A percentile compares a stretch with the other conserved stretches of the same genome.
Conservation (phyloP, 2,797 vertebrate species). For the Chelonia mydas region DNA sequence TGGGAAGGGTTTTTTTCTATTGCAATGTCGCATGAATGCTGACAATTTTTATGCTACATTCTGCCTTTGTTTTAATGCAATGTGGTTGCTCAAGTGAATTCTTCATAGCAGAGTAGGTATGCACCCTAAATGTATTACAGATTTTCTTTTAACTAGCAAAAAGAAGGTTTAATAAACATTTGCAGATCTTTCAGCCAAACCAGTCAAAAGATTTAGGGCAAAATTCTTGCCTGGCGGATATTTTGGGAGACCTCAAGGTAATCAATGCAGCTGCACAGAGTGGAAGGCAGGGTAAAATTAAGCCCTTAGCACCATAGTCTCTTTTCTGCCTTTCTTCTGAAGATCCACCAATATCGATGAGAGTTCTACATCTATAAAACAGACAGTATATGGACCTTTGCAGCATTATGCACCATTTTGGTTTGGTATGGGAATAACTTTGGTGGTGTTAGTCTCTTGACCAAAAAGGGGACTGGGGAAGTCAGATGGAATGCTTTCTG, state of each 20-base stretch:
- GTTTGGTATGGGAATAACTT: conserved; percentile 36
- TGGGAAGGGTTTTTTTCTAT: neutral
- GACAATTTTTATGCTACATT: neutral
- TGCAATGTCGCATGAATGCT: neutral
- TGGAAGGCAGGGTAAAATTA: neutral
- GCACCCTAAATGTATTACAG: neutral
- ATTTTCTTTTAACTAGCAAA: neutral
- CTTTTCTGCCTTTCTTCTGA: neutral
- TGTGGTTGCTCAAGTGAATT: neutral
- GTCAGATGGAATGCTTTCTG: conserved; percentile 47
- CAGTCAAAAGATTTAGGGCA: neutral
- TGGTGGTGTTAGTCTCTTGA: conserved; percentile 24
- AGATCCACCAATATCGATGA: neutral
- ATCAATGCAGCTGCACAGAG: neutral
- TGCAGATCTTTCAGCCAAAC: neutral
- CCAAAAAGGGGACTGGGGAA: conserved; percentile 57
- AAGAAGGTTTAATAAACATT: neutral
- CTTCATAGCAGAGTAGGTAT: neutral
- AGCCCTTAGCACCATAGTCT: neutral
- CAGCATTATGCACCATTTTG: neutral
- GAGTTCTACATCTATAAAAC: neutral
- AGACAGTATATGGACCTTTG: neutral
- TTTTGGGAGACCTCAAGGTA: neutral
- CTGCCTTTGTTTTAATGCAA: neutral
- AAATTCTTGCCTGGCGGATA: neutral